Evolutionary conservation across 2,888 invertebrate genomes (phyloP).

Genomic region (Eurytoma californica): DNA sequence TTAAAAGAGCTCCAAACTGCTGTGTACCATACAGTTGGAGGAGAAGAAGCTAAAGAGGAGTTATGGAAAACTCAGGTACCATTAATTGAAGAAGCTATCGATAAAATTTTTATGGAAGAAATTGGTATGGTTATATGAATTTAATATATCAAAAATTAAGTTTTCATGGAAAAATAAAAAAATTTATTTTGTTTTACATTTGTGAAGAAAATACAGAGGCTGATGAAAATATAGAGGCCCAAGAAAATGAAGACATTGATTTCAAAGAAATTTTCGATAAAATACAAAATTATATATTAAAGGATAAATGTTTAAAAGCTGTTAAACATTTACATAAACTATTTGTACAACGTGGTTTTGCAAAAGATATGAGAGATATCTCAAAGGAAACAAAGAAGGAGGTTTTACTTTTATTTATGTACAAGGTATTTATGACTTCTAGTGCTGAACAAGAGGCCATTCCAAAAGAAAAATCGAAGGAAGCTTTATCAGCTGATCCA

Average conservation of each 20-base stretch:
- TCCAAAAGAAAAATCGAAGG: constrained; percentile 58
- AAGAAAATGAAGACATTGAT: constrained; percentile 56
- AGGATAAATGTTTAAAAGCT: constrained; percentile 64
- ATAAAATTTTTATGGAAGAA: constrained; percentile 57
- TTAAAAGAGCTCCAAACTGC: constrained; percentile 76
- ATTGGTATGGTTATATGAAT: constrained; percentile 36
- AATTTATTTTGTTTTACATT: constrained; percentile 22
- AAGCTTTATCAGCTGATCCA: constrained; percentile 53
- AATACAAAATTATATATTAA: constrained; percentile 68
- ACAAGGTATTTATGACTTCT: constrained; percentile 70
- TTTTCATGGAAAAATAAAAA: not conserved
- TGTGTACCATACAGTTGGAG: constrained; percentile 60
- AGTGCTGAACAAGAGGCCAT: constrained; percentile 58
- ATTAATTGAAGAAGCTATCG: constrained; percentile 65
- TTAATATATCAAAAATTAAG: not conserved
- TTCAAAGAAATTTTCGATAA: constrained; percentile 65
- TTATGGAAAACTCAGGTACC: constrained; percentile 67
- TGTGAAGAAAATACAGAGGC: constrained; percentile 54
- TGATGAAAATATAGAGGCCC: constrained; percentile 57
- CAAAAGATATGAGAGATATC: constrained; percentile 53
- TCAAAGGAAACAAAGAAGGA: constrained; percentile 61
- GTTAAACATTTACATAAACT: constrained; percentile 59
- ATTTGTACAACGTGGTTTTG: constrained; percentile 57
- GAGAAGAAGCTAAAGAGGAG: constrained; percentile 66
- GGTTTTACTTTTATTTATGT: constrained; percentile 63